Evolutionary conservation across 2,888 invertebrate species (phyloP).

Genomic region (Nephrotoma appendiculata): DNA sequence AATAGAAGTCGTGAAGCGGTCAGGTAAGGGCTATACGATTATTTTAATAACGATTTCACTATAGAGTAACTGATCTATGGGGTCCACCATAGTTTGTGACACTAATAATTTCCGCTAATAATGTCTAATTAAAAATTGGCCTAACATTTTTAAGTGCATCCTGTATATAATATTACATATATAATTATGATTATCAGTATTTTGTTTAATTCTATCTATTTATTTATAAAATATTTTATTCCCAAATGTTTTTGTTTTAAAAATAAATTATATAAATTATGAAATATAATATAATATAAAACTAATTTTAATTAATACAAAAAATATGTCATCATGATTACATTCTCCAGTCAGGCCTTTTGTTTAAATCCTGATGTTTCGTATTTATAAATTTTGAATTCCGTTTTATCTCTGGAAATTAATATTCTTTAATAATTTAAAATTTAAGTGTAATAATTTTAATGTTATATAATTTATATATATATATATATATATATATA

Average conservation of each 20-base stretch:
- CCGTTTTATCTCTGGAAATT: not conserved
- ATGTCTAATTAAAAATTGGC: no score
- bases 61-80: no score
- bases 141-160: no score
- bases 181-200: not conserved
- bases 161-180: no score
- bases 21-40: no score
- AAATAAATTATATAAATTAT: not conserved
- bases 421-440: not conserved
- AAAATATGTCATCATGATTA: not conserved
- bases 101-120: no score
- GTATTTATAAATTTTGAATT: not conserved
- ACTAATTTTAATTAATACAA: not conserved
- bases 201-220: not conserved
- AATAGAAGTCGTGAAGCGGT: no score
- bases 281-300: not conserved
- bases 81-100: no score
- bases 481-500: no score
- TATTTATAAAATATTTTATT: not conserved
- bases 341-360: not conserved
- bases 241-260: not conserved
- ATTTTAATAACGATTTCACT: no score
- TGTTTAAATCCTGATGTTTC: not conserved
- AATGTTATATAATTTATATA: not conserved
- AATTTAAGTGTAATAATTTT: not conserved